These are phyloP conservation scores for Tenthredo distinguenda DNA, from an alignment of 2,888 invertebrate genomes.

Conservation along the genomic window DNA sequence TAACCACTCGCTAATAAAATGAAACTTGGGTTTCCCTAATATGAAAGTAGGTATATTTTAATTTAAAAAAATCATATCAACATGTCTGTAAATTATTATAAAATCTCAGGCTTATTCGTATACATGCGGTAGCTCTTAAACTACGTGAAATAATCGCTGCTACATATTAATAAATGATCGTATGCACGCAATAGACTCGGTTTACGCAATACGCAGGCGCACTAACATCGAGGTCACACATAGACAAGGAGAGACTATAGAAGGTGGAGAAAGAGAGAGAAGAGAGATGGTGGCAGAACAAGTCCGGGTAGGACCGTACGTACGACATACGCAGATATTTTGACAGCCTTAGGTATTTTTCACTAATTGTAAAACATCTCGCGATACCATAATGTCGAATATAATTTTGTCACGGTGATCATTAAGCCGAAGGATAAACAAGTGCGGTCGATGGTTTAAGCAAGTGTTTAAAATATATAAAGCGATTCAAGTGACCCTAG, in stretches of 20 bases:
- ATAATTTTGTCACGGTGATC: background rate
- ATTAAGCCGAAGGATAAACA: background rate
- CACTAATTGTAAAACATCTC: background rate
- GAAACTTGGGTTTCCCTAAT: background rate
- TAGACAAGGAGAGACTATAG: background rate
- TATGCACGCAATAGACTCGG: background rate
- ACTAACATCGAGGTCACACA: slow-evolving; percentile 50
- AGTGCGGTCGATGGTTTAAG: background rate
- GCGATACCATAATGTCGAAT: background rate
- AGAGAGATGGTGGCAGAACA: slow-evolving; percentile 28
- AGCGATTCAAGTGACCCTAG: background rate
- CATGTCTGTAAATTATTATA: background rate
- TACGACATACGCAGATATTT: slow-evolving; percentile 19
- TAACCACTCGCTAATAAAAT: background rate
- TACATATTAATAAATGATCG: background rate
- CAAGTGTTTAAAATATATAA: background rate
- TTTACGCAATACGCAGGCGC: slow-evolving; percentile 47
- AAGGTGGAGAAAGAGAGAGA: background rate
- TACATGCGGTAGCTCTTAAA: background rate
- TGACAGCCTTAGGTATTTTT: background rate
- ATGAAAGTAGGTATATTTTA: background rate
- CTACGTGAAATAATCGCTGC: background rate
- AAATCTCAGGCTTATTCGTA: background rate
- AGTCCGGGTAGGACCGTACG: slow-evolving; percentile 27
- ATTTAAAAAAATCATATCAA: background rate